Conservation (phyloP, 1,140 invertebrate species). For the Micrasema minimum region DNA sequence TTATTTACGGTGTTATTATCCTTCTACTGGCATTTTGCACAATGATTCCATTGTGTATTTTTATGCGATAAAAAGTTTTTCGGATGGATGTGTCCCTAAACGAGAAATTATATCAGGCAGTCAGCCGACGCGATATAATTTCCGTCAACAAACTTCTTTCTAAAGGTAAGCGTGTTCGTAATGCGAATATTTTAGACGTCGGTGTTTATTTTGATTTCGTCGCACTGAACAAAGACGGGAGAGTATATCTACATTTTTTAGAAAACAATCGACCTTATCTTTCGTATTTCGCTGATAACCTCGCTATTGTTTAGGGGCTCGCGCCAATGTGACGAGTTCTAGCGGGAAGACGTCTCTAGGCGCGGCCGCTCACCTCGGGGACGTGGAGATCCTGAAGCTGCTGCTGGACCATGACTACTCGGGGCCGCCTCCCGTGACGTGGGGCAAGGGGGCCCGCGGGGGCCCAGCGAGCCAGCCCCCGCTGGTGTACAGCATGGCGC, state of each 20-base stretch:
- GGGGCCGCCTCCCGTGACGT: not conserved
- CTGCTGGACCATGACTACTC: slow-evolving; percentile 33
- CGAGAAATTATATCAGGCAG: slow-evolving; percentile 43
- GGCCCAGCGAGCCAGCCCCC: slow-evolving; percentile 11
- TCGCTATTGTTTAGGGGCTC: slow-evolving; percentile 39
- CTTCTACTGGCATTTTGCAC: slow-evolving; percentile 21
- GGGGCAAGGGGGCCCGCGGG: slow-evolving; percentile 4
- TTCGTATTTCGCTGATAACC: not conserved
- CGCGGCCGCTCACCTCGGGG: slow-evolving; percentile 35
- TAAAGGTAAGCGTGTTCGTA: slow-evolving; percentile 34
- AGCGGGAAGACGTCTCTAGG: slow-evolving; percentile 40
- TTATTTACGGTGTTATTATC: slow-evolving; percentile 23
- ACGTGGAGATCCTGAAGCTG: slow-evolving; percentile 37
- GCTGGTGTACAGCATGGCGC: slow-evolving; percentile 11
- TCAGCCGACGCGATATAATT: slow-evolving; percentile 39
- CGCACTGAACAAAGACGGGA: not conserved
- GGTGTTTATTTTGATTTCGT: slow-evolving; percentile 16
- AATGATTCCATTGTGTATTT: slow-evolving; percentile 32
- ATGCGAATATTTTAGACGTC: slow-evolving; percentile 25
- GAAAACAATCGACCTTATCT: slow-evolving; percentile 15
- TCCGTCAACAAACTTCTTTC: slow-evolving; percentile 39
- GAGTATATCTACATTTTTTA: not conserved
- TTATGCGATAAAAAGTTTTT: slow-evolving; percentile 33
- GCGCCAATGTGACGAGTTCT: slow-evolving; percentile 42
- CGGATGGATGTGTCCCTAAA: slow-evolving; percentile 41